Evolutionary conservation across 2,888 invertebrate species (phyloP), one percentile per base, ranked within the genome.

Genomic region (Pelosia muscerda): DNA sequence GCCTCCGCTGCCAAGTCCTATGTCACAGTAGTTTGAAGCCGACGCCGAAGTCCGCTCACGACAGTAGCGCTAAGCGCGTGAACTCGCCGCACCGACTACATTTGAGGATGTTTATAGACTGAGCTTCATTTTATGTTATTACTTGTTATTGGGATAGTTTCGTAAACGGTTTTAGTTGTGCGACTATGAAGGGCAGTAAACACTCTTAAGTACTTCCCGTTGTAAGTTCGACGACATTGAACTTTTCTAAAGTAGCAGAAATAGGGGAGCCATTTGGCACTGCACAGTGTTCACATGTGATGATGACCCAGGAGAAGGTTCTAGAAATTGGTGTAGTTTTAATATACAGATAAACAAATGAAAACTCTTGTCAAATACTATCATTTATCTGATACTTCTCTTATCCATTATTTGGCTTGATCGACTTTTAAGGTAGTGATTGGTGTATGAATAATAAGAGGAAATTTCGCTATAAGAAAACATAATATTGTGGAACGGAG

Each of bases 11-110:
- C 31, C 53, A 54, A 54, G 15, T 22, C 23, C 31, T 31, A 10
- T 19, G 63, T 56, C 34, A 34, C 38, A 31, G 62, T 31, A 54
- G 10, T 28, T 23, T 22, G 22, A 25, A 28, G 11, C 26, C 19
- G 63, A 69, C 70, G 65, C 69, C 66, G 26, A 79, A 69, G 71
- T 67, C 75, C 72, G 79, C 77, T 77, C 68, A 66, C 26, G 25
- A 60, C 72, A 79, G 65, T 78, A 63, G 42, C 69, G 68, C 71
- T 60, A 67, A 74, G 68, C 77, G 74, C 63, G 65, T 59, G 28
- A 76, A 79, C 54, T 74, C 65, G 65, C 66, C 63, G 34, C 69
- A 56, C 63, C 38, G 38, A 56, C 42, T 53, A 65, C 59, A 55
- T 63, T 53, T 38, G 25, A 10, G 10, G 57, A 64, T 68, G 57